These are phyloP conservation scores for Oenanthe melanoleuca DNA, from an alignment of 2,113 vertebrate genomes.

Conservation along the genomic window DNA sequence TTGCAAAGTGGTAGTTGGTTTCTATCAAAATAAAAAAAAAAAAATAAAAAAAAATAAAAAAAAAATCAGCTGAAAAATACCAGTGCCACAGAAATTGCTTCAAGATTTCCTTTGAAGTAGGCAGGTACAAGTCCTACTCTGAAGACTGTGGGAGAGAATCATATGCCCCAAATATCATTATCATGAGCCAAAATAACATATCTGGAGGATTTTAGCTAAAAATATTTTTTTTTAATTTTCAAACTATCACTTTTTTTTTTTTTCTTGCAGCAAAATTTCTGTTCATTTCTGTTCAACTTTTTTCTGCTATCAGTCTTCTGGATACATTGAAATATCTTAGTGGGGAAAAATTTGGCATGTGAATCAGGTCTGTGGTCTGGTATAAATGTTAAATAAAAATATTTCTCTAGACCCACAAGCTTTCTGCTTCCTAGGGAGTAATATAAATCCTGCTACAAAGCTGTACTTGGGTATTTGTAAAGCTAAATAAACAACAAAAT, in stretches of 20 bases:
- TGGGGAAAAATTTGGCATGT: neutral
- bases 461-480: slow-evolving; percentile 19
- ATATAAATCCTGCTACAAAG: neutral
- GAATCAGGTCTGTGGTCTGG: neutral
- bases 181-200: neutral
- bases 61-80: neutral
- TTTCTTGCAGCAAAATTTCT: neutral
- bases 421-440: slow-evolving; percentile 1
- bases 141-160: neutral
- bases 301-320: neutral
- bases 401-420: neutral
- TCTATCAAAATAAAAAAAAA: neutral
- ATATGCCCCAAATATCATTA: neutral
- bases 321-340: neutral
- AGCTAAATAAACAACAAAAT: slow-evolving; percentile 45
- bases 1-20: neutral
- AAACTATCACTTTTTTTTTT: neutral
- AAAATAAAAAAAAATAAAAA: no score
- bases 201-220: neutral
- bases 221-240: neutral
- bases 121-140: neutral
- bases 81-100: neutral
- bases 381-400: slow-evolving; percentile 11
- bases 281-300: neutral
- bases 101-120: neutral